Conservation (phyloP, 1,140 invertebrate species). For the Drosophila biarmipes region DNA sequence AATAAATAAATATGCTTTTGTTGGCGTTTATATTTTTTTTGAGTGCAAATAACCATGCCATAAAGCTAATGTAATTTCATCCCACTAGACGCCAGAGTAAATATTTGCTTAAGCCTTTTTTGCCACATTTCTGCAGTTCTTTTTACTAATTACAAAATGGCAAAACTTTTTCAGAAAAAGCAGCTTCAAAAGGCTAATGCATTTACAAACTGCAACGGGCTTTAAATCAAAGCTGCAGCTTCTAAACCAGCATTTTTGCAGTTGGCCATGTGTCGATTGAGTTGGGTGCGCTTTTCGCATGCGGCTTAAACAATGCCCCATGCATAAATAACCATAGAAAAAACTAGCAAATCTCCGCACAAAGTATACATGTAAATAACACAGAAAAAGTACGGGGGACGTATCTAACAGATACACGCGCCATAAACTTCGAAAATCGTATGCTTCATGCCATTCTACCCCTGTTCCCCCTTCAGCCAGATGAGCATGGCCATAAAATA, state of each 20-base stretch:
- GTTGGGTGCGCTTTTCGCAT: conserved; percentile 32
- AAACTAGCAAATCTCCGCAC: conserved; percentile 44
- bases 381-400: conserved; percentile 14
- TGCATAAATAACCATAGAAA: conserved; percentile 73
- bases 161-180: conserved; percentile 3
- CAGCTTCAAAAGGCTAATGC: conserved; percentile 17
- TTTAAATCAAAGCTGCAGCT: conserved; percentile 64
- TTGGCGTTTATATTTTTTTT: background rate
- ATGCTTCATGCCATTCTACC: conserved; percentile 49
- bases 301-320: conserved; percentile 72
- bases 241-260: conserved; percentile 52
- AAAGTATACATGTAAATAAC: conserved; percentile 42
- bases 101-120: conserved; percentile 3
- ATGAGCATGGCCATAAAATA: conserved; percentile 80
- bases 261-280: conserved; percentile 25
- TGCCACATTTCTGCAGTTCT: background rate
- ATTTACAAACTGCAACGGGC: conserved; percentile 44
- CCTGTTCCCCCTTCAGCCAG: conserved; percentile 10
- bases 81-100: background rate
- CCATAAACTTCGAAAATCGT: conserved; percentile 80
- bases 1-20: background rate
- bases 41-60: too few species aligned
- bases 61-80: background rate
- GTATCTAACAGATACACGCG: conserved; percentile 78
- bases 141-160: conserved; percentile 25